These are phyloP conservation scores for Aurelia aurita DNA, from an alignment of 30 jellyfish, hydroid and myxozoan genomes.

Conservation along the genomic window DNA sequence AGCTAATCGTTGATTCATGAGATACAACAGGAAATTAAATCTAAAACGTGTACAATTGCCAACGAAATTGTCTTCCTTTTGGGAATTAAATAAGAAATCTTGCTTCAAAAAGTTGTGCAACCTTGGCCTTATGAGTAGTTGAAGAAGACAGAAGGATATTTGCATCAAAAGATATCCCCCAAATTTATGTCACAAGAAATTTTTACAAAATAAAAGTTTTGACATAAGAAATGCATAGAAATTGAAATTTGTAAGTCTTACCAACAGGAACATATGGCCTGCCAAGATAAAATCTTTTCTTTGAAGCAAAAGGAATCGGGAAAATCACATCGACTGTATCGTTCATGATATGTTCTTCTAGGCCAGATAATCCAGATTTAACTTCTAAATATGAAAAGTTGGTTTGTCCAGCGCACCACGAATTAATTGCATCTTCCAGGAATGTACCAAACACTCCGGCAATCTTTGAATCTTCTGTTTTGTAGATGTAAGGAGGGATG, in stretches of 20 bases:
- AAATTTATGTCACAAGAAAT: too few relatives aligned
- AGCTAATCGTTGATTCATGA: too few relatives aligned
- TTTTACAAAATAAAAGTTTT: too few relatives aligned
- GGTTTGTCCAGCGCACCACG: constrained; percentile 62
- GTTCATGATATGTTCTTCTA: constrained; percentile 31
- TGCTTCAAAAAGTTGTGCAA: too few relatives aligned
- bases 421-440: constrained; percentile 48
- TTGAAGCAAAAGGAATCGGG: constrained; percentile 47
- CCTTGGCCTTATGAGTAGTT: too few relatives aligned
- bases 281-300: constrained; percentile 40
- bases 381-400: constrained; percentile 51
- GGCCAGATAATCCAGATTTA: constrained; percentile 32
- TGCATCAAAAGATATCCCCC: too few relatives aligned
- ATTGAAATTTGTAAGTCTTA: neutral
- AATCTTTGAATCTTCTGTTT: constrained; percentile 30
- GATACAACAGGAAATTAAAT: too few relatives aligned
- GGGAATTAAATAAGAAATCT: too few relatives aligned
- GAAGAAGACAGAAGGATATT: too few relatives aligned
- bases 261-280: constrained; percentile 65
- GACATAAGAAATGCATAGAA: neutral
- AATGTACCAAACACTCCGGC: constrained; percentile 47
- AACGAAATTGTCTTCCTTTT: too few relatives aligned
- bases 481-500: constrained; percentile 61
- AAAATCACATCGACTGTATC: constrained; percentile 52
- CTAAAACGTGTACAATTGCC: too few relatives aligned